Percentiles rank a stretch among this genome's conserved stretches.
Conservation (phyloP, 1,140 invertebrate genomes). For the Octopus sinensis region DNA sequence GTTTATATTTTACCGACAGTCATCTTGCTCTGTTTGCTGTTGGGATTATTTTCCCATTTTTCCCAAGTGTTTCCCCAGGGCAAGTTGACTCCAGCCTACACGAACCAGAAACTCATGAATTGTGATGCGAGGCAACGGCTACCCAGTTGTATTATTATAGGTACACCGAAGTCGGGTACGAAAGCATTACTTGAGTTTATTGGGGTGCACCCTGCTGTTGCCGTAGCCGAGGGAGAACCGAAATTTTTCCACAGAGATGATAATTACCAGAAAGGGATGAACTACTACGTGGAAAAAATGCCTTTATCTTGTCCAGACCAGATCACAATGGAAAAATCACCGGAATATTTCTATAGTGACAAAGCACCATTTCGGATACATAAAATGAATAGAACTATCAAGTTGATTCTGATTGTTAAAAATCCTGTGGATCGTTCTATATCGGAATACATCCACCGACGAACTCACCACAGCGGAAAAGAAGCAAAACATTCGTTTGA, state of each 20-base stretch:
- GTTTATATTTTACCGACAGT: no score
- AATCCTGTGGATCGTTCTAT: slow-evolving; percentile 87
- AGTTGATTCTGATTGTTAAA: slow-evolving; percentile 81
- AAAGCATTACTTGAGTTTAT: slow-evolving; percentile 58
- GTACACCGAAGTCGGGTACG: slow-evolving; percentile 59
- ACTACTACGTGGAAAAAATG: slow-evolving; percentile 57
- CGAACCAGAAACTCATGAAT: not conserved
- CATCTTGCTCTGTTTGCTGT: no score
- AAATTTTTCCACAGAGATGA: slow-evolving; percentile 59
- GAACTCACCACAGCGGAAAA: slow-evolving; percentile 19
- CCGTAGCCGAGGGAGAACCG: slow-evolving; percentile 44
- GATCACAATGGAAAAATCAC: slow-evolving; percentile 61
- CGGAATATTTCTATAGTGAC: slow-evolving; percentile 59
- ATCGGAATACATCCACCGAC: slow-evolving; percentile 80
- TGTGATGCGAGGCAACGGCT: slow-evolving; percentile 34
- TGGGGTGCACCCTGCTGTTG: slow-evolving; percentile 55
- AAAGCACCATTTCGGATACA: slow-evolving; percentile 79
- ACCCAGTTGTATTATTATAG: slow-evolving; percentile 57
- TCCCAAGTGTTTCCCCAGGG: no score
- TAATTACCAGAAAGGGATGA: slow-evolving; percentile 54
- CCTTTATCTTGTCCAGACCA: slow-evolving; percentile 45
- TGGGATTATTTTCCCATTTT: no score
- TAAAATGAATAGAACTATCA: slow-evolving; percentile 80
- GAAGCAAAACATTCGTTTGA: slow-evolving; percentile 41
- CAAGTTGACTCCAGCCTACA: no score